phyloP scores from a whole-genome alignment of 2,888 invertebrate species.

The Apamea crenata region DNA sequence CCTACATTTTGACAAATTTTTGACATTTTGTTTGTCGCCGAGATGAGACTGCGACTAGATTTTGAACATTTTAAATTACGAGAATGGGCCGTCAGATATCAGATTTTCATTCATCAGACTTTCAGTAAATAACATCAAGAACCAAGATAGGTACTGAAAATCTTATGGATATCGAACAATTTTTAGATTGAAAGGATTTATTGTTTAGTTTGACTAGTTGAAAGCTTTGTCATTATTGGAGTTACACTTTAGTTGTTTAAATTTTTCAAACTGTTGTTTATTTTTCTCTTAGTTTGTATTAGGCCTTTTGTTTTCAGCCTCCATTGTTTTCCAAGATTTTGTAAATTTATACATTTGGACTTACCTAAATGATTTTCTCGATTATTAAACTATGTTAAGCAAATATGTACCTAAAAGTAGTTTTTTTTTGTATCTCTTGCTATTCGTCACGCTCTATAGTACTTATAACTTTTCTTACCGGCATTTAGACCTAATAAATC shows the following conservation, averaged over 20 bases:
- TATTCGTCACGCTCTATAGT: not conserved
- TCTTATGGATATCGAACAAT: not conserved
- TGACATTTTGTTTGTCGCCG: too few relatives aligned
- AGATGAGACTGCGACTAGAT: too few relatives aligned
- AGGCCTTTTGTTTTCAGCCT: too few relatives aligned
- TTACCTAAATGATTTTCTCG: not conserved
- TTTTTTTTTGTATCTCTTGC: too few relatives aligned
- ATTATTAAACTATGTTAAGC: not conserved
- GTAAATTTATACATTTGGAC: not conserved
- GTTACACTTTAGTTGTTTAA: not conserved
- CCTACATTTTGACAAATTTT: too few relatives aligned
- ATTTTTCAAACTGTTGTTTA: not conserved
- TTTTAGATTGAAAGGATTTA: not conserved
- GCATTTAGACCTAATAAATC: not conserved
- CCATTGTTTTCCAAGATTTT: not conserved
- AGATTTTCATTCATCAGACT: not conserved
- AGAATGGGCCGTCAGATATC: too few relatives aligned
- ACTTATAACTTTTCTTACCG: not conserved
- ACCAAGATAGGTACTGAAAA: not conserved
- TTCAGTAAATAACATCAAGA: not conserved
- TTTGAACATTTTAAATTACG: too few relatives aligned
- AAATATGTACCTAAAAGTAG: too few relatives aligned
- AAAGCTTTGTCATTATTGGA: not conserved
- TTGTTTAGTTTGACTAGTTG: not conserved
- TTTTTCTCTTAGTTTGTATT: not conserved